Evolutionary conservation across 53 echinoderm and acorn worm genomes (phyloP).

Genomic region (Apostichopus leukothele): DNA sequence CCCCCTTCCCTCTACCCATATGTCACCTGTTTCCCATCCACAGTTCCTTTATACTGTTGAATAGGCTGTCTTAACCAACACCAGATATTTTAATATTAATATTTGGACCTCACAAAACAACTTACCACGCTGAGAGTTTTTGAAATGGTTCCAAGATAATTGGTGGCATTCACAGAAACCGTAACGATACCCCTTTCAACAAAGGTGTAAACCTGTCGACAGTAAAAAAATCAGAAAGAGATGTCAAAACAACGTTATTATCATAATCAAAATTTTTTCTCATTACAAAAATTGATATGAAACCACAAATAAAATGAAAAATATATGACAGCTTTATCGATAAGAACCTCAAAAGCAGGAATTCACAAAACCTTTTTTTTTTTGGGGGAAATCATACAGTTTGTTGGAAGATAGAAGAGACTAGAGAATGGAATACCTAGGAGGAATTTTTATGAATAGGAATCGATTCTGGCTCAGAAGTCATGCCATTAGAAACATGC

Average conservation of each 20-base stretch:
- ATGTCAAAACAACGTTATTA: background rate
- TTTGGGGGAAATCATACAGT: too few species aligned
- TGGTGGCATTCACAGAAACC: slow-evolving; percentile 81
- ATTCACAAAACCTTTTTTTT: background rate
- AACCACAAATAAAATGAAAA: background rate
- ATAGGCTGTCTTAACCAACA: too few species aligned
- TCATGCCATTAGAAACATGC: too few species aligned
- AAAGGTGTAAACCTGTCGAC: slow-evolving; percentile 71
- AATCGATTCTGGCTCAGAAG: too few species aligned
- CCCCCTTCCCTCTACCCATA: too few species aligned
- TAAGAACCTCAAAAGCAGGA: slow-evolving; percentile 2
- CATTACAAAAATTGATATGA: too few species aligned
- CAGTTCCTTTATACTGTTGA: too few species aligned
- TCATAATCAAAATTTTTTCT: background rate
- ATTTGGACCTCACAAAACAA: background rate
- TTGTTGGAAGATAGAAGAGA: too few species aligned
- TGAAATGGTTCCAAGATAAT: slow-evolving; percentile 72
- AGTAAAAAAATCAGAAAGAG: background rate
- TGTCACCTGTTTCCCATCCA: too few species aligned
- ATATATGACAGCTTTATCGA: background rate
- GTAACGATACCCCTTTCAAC: slow-evolving; percentile 55
- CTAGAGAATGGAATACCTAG: too few species aligned
- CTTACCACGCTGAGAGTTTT: slow-evolving; percentile 84
- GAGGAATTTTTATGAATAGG: too few species aligned
- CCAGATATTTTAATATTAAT: too few species aligned